These are phyloP conservation scores for Drosophila pseudotalamancana DNA, from an alignment of 2,888 invertebrate species.

Conservation along the genomic window DNA sequence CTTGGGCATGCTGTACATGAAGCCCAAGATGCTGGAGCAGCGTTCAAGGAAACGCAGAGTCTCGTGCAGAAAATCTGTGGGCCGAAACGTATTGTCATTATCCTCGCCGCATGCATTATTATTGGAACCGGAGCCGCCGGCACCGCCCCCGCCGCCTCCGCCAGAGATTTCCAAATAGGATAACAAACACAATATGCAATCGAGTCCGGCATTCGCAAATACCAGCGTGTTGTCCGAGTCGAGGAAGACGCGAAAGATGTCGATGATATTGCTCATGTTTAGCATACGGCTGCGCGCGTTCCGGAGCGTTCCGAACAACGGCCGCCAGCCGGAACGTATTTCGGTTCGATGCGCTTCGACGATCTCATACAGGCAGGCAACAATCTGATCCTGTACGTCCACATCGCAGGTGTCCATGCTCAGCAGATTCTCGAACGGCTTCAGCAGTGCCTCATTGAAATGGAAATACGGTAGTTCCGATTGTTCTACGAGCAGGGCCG, in stretches of 20 bases:
- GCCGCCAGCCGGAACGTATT: constrained; percentile 98
- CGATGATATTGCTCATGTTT: constrained; percentile 89
- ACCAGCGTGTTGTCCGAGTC: constrained; percentile 96
- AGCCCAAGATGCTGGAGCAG: constrained; percentile 93
- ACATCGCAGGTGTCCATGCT: constrained; percentile 96
- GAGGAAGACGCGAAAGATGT: constrained; percentile 97
- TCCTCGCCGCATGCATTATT: constrained; percentile 82
- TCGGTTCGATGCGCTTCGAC: constrained; percentile 97
- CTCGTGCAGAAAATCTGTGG: constrained; percentile 86
- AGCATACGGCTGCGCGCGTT: constrained; percentile 90
- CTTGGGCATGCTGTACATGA: constrained; percentile 97
- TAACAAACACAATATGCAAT: constrained; percentile 95
- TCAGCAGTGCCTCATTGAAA: constrained; percentile 96
- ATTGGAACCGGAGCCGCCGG: constrained; percentile 89
- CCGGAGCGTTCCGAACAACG: constrained; percentile 96
- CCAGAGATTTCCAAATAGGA: constrained; percentile 85
- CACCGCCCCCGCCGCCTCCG: constrained; percentile 88
- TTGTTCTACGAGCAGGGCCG: constrained; percentile 93
- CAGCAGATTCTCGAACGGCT: constrained; percentile 97
- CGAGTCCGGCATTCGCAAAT: constrained; percentile 96
- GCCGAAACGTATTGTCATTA: constrained; percentile 85
- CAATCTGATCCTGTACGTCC: constrained; percentile 93
- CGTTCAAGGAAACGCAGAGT: constrained; percentile 93
- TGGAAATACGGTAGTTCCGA: constrained; percentile 96
- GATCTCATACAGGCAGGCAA: constrained; percentile 97